Percentiles rank a stretch among this genome's conserved stretches.
phyloP scores from a whole-genome alignment of 2,113 vertebrate species.

The Periophthalmus modestus region DNA sequence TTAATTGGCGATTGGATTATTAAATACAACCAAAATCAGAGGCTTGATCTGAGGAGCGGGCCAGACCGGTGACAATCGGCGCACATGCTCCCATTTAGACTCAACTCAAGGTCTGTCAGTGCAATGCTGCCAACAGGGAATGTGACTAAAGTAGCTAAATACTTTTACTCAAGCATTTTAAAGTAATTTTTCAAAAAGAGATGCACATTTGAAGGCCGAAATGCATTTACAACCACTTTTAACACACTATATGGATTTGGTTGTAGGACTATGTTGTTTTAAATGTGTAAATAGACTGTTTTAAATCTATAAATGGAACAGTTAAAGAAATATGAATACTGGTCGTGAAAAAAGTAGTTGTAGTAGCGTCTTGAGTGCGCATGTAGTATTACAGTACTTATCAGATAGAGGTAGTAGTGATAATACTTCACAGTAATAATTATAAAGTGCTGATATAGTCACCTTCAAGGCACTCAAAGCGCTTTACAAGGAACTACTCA shows the following conservation, averaged over 20 bases:
- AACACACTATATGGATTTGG: neutral
- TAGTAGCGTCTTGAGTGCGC: neutral
- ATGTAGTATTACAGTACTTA: no score
- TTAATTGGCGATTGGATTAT: slow-evolving; percentile 83
- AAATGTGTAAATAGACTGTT: neutral
- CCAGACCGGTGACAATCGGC: slow-evolving; percentile 44
- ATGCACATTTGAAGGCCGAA: neutral
- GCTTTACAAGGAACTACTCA: no score
- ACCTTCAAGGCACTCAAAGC: no score
- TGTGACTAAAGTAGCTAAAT: neutral
- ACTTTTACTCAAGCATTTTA: neutral
- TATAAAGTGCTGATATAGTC: no score
- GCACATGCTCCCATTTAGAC: slow-evolving; percentile 34
- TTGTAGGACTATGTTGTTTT: neutral
- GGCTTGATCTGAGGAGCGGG: slow-evolving; percentile 71
- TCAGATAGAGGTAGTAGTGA: no score
- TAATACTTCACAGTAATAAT: no score
- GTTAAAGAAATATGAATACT: neutral
- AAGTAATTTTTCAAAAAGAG: neutral
- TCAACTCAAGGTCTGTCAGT: slow-evolving; percentile 25
- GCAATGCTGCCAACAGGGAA: neutral
- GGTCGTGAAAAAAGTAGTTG: neutral
- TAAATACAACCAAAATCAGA: slow-evolving; percentile 76
- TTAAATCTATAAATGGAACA: neutral
- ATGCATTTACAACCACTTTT: neutral